Conservation (phyloP, 2,113 vertebrate species). For the Synchiropus splendidus region DNA sequence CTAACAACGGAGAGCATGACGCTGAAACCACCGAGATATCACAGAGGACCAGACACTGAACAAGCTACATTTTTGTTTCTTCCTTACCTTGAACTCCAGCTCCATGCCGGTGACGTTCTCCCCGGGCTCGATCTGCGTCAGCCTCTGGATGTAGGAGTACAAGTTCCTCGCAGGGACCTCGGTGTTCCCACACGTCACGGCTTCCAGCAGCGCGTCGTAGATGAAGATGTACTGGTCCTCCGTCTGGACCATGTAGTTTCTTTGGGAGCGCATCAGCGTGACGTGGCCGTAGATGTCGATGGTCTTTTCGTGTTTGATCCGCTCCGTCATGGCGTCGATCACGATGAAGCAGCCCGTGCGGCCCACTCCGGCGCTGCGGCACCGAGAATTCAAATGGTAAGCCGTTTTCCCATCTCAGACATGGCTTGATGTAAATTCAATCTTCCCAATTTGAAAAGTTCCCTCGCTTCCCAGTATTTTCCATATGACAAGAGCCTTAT, state of each 20-base stretch:
- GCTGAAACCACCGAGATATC: too few relatives aligned
- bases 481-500: too few relatives aligned
- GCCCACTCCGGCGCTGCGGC: slow-evolving; percentile 85
- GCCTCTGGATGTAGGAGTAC: slow-evolving; percentile 96
- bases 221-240: slow-evolving; percentile 99
- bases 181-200: slow-evolving; percentile 94
- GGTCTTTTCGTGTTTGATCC: slow-evolving; percentile 97
- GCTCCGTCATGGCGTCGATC: slow-evolving; percentile 96
- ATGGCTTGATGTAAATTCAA: not conserved
- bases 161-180: slow-evolving; percentile 96
- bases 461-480: not conserved
- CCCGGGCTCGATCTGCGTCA: slow-evolving; percentile 88
- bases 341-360: slow-evolving; percentile 97
- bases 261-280: slow-evolving; percentile 96
- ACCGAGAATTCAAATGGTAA: slow-evolving; percentile 1
- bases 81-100: slow-evolving; percentile 91
- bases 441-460: slow-evolving; percentile 8
- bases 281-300: slow-evolving; percentile 97
- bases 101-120: slow-evolving; percentile 98
- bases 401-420: slow-evolving; percentile 2
- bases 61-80: too few relatives aligned
- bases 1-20: too few relatives aligned
- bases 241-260: slow-evolving; percentile 99
- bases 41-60: too few relatives aligned
- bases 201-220: slow-evolving; percentile 92